Evolutionary conservation across 2,797 vertebrate species (phyloP), one percentile per base, ranked within the genome.

Genomic region (Mycteria americana): DNA sequence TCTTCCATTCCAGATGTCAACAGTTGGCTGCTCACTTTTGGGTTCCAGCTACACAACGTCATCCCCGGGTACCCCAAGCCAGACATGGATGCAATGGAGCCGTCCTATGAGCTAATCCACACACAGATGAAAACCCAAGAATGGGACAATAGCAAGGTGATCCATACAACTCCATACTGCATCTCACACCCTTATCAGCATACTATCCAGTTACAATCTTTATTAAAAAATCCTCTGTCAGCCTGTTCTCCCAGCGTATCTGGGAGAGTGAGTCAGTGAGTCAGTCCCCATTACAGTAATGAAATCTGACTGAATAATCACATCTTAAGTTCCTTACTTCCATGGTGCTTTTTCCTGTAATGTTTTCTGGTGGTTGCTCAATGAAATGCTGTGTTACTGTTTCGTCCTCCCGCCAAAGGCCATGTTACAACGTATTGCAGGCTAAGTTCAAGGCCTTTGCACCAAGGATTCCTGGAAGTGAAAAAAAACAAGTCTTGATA

Each of bases 1-100:
- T 97, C 46, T 97, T 96, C 51, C 48, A 10, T 92, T 97, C 76
- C 98, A 99, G 99, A 99, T 98, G 99, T 99, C 89, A 99, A 99
- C 98, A 99, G 99, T 91, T 99, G 99, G 99, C 98, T 99, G 95
- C 99, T 99, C 95, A 99, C 99, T 46, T 99, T 99, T 12, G 99
- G 99, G 80, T 99, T 99, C 98, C 99, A 99, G 95, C 97, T 99
- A 28, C 99, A 99, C 98, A 99, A 99, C 2, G 99, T 99, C 93
- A 99, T 99, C 94, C 99, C 99, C 0, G 99, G 99, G 57, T 99
- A 99, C 91, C 99, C 98, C 77, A 99, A 99, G 89, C 99, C 99
- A 3, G 98, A 97, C 74, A 98, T 98, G 4, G 99, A 99, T 39
- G 97, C 98, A 59, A 99, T 99, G 99, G 99, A 99, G 93, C 99